Evolutionary conservation across 2,113 vertebrate genomes (phyloP).

Genomic region (Apistogramma diplotaenia): DNA sequence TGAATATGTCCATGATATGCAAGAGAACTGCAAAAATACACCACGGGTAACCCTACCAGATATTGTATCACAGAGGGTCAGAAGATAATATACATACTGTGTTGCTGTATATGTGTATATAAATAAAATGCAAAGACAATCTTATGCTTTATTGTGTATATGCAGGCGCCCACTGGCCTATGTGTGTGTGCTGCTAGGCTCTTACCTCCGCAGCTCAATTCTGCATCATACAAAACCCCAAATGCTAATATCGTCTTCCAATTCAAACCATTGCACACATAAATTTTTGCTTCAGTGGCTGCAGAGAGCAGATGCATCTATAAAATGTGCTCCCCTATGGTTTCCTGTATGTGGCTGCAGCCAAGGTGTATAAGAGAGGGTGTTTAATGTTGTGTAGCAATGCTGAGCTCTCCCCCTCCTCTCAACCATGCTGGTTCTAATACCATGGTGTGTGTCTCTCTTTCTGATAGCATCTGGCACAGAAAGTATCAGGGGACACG

Average conservation of each 20-base stretch:
- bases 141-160: neutral
- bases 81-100: neutral
- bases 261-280: conserved; percentile 26
- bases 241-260: conserved; percentile 34
- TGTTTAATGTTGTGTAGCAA: conserved; percentile 73
- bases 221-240: conserved; percentile 18
- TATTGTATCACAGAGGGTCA: neutral
- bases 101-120: neutral
- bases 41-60: neutral
- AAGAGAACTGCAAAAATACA: neutral
- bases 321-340: conserved; percentile 63
- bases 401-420: conserved; percentile 37
- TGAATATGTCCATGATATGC: conserved; percentile 28
- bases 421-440: conserved; percentile 20
- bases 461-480: conserved; percentile 54
- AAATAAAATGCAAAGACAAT: neutral
- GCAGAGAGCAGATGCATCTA: conserved; percentile 65
- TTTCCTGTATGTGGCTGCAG: conserved; percentile 44
- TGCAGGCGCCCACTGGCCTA: neutral
- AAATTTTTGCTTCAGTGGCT: conserved; percentile 39
- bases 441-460: conserved; percentile 33
- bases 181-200: neutral
- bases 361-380: conserved; percentile 47
- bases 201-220: neutral
- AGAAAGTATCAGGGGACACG: conserved; percentile 11